A percentile compares a stretch with the other conserved stretches of the same genome.
Conservation (phyloP, 1,140 invertebrate species). For the Drosophila persimilis region DNA sequence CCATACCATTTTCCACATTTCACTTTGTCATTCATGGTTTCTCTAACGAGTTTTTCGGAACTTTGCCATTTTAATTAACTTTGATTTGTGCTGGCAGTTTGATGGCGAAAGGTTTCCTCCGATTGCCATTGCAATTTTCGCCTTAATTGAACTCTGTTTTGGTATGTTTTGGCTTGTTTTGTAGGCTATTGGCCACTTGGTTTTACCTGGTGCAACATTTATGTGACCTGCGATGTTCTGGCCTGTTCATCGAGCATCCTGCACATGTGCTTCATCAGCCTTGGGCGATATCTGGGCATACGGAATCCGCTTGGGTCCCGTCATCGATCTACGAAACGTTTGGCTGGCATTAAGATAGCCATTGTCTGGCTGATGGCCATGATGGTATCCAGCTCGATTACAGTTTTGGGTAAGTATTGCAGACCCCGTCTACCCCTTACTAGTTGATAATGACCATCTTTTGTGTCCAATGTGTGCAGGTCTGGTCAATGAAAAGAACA, state of each 20-base stretch:
- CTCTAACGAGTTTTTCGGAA: constrained; percentile 15
- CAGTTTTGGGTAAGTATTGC: constrained; percentile 89
- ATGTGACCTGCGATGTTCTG: constrained; percentile 97
- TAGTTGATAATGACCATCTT: no score
- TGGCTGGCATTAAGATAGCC: constrained; percentile 92
- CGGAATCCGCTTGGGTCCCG: constrained; percentile 93
- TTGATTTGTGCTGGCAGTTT: background rate
- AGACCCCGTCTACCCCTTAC: no score
- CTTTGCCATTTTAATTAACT: constrained; percentile 6
- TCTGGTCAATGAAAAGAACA: constrained; percentile 88
- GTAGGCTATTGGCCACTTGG: constrained; percentile 96
- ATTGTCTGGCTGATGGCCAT: constrained; percentile 93
- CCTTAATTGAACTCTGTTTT: background rate
- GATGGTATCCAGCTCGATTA: constrained; percentile 94
- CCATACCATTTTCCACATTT: constrained; percentile 31
- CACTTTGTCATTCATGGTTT: constrained; percentile 17
- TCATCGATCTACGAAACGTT: constrained; percentile 89
- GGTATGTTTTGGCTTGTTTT: background rate
- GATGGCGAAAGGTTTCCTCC: no score
- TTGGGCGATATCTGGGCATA: constrained; percentile 96
- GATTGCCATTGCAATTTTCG: background rate
- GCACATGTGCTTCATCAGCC: constrained; percentile 98
- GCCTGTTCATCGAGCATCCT: constrained; percentile 97
- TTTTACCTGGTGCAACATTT: constrained; percentile 94
- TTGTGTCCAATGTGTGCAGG: constrained; percentile 83